phyloP scores from a whole-genome alignment of 2,888 invertebrate species.

The Holacanthella duospinosa region DNA sequence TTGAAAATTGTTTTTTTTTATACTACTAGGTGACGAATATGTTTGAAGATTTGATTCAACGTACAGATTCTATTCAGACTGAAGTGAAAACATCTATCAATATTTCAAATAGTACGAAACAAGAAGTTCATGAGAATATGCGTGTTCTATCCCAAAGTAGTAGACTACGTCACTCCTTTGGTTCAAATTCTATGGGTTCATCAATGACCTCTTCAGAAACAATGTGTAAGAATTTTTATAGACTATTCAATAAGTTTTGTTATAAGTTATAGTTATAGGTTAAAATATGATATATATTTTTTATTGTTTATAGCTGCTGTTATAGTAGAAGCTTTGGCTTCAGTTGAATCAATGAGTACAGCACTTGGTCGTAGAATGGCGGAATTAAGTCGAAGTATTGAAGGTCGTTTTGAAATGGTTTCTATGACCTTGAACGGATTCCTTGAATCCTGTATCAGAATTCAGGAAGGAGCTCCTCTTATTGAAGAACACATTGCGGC shows the following conservation, averaged over 20 bases:
- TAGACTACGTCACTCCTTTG: not conserved
- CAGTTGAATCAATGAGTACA: slow-evolving; percentile 31
- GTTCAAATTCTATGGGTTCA: not conserved
- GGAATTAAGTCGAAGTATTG: slow-evolving; percentile 28
- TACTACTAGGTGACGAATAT: slow-evolving; percentile 56
- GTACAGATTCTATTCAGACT: slow-evolving; percentile 43
- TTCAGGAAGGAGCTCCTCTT: slow-evolving; percentile 55
- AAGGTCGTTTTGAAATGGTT: slow-evolving; percentile 35
- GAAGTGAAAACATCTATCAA: slow-evolving; percentile 48
- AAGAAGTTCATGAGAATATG: slow-evolving; percentile 48
- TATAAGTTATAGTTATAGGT: no score
- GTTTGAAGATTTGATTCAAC: slow-evolving; percentile 53
- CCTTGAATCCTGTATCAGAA: slow-evolving; percentile 55
- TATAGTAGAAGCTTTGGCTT: slow-evolving; percentile 31
- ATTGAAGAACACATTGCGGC: slow-evolving; percentile 52
- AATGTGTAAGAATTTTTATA: slow-evolving; percentile 8
- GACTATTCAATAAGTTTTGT: not conserved
- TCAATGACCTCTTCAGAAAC: slow-evolving; percentile 7
- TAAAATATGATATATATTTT: not conserved
- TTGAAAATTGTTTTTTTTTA: not conserved
- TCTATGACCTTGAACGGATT: slow-evolving; percentile 52
- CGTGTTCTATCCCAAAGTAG: slow-evolving; percentile 8
- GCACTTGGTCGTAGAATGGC: slow-evolving; percentile 26
- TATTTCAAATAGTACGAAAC: slow-evolving; percentile 48
- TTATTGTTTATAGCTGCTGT: slow-evolving; percentile 19